These are phyloP conservation scores for Lordiphosa mommai DNA, from an alignment of 1,140 invertebrate genomes.

Conservation along the genomic window DNA sequence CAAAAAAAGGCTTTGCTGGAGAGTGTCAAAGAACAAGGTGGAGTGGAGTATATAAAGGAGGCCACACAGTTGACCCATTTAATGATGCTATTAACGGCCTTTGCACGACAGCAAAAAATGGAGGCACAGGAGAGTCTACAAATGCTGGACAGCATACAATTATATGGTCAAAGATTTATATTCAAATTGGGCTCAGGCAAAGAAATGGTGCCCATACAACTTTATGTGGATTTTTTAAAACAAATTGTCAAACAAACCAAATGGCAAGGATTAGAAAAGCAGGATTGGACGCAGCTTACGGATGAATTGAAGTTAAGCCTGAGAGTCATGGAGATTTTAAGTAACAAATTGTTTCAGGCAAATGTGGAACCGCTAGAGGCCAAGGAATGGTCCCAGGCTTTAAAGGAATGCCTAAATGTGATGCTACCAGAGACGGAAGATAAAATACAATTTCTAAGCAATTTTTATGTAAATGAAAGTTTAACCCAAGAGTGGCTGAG, in stretches of 20 bases:
- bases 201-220: constrained; percentile 38
- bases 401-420: constrained; percentile 66
- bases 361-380: constrained; percentile 8
- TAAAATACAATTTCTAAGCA: constrained; percentile 81
- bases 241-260: constrained; percentile 26
- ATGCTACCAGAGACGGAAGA: constrained; percentile 79
- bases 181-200: constrained; percentile 18
- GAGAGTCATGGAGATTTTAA: constrained; percentile 32
- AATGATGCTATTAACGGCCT: constrained; percentile 62
- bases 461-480: constrained; percentile 75
- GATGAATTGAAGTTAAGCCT: constrained; percentile 47
- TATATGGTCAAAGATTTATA: constrained; percentile 26
- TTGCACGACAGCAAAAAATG: constrained; percentile 24
- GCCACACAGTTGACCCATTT: constrained; percentile 56
- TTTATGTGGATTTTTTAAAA: constrained; percentile 61
- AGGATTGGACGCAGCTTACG: constrained; percentile 36
- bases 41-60: constrained; percentile 31
- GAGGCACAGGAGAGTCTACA: constrained; percentile 34
- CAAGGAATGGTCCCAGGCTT: constrained; percentile 45
- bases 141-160: constrained; percentile 35
- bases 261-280: background rate
- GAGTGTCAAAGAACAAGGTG: constrained; percentile 54
- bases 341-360: constrained; percentile 16
- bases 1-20: constrained; percentile 42
- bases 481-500: constrained; percentile 21